Evolutionary conservation across 1,140 invertebrate species (phyloP), one percentile per base, ranked within the genome.

Genomic region (Micrasema longulum): DNA sequence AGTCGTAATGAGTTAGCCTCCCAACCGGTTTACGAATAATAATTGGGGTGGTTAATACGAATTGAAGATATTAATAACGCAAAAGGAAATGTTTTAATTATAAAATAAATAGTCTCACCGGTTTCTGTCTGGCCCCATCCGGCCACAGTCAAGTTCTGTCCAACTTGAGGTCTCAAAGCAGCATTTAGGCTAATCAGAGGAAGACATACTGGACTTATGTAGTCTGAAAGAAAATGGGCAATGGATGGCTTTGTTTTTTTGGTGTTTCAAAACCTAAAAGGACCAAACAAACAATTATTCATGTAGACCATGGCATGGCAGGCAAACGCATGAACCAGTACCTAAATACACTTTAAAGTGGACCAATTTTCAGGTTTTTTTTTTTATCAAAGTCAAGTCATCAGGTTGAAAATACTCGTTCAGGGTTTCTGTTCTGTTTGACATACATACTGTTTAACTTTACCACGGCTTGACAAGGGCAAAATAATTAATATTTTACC

Each of bases 51-150:
- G n/a, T n/a, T n/a, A n/a, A n/a, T n/a, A n/a, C n/a, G n/a, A n/a
- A n/a, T n/a, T n/a, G n/a, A n/a, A n/a, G n/a, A n/a, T n/a, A n/a
- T n/a, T n/a, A n/a, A n/a, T n/a, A n/a, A n/a, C n/a, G n/a, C n/a
- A n/a, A n/a, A n/a, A n/a, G n/a, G n/a, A n/a, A n/a, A n/a, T n/a
- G n/a, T n/a, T n/a, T n/a, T n/a, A n/a, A n/a, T n/a, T n/a, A n/a
- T n/a, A n/a, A n/a, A n/a, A n/a, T n/a, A n/a, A n/a, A n/a, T n/a
- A n/a, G n/a, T n/a, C 62, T 50, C 14, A 65, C 62, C 43, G 6
- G 16, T 36, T 22, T 20, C 57, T 16, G 57, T 63, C 2, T 36
- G 18, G 16, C 63, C 63, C 63, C 63, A 65, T 2, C 63, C 63
- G 2, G 45, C 63, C 3, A 26, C n/a, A 0, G 20, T 26, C 1